Evolutionary conservation across 1,140 invertebrate species (phyloP).

Genomic region (Penaeus vannamei): DNA sequence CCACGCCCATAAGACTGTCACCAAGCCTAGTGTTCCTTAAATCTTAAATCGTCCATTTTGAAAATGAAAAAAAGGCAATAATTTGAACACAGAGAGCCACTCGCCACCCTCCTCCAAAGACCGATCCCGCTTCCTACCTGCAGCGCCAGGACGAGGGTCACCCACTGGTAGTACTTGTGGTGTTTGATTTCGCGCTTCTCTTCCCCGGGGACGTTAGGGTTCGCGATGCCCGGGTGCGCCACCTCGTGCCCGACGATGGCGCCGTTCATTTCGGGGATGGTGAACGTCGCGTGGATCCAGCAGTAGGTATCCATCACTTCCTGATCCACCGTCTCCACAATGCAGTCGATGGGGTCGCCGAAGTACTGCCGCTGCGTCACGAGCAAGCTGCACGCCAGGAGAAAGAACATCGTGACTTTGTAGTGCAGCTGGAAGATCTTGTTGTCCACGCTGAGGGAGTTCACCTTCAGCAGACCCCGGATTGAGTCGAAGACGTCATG

Average conservation of each 20-base stretch:
- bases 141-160: slow-evolving; percentile 84
- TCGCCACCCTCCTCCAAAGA: slow-evolving; percentile 77
- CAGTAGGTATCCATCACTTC: slow-evolving; percentile 95
- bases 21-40: no score
- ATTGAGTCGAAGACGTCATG: slow-evolving; percentile 95
- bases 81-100: slow-evolving; percentile 72
- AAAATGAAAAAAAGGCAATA: no score
- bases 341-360: slow-evolving; percentile 94
- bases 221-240: slow-evolving; percentile 76
- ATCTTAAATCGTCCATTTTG: no score
- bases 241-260: slow-evolving; percentile 79
- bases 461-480: slow-evolving; percentile 90
- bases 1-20: no score
- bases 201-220: slow-evolving; percentile 73
- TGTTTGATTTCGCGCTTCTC: slow-evolving; percentile 82
- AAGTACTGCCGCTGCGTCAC: slow-evolving; percentile 97
- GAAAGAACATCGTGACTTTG: slow-evolving; percentile 91
- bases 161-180: slow-evolving; percentile 97
- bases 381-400: slow-evolving; percentile 90
- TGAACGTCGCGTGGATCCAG: slow-evolving; percentile 96
- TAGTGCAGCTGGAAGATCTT: slow-evolving; percentile 95
- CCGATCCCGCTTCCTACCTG: slow-evolving; percentile 60
- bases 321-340: slow-evolving; percentile 88
- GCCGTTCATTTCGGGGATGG: slow-evolving; percentile 80
- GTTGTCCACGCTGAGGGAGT: slow-evolving; percentile 92